Percentiles rank a stretch among this genome's conserved stretches.
phyloP scores from a whole-genome alignment of 2,113 vertebrate genomes.

The Cebidichthys violaceus region DNA sequence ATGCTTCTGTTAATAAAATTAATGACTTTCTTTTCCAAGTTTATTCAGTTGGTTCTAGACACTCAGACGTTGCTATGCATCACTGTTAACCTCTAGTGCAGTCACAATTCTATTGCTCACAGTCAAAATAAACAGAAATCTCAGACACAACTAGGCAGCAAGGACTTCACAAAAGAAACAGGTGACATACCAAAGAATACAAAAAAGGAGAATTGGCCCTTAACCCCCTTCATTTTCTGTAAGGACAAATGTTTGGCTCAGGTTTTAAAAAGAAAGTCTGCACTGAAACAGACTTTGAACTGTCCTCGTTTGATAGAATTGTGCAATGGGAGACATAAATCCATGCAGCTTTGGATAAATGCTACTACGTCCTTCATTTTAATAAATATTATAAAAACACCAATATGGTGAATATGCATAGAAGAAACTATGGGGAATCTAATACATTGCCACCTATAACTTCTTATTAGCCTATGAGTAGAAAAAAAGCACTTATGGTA shows the following conservation, averaged over 20 bases:
- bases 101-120: conserved; percentile 36
- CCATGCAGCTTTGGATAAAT: conserved; percentile 49
- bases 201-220: background rate
- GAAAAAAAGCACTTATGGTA: conserved; percentile 26
- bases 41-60: conserved; percentile 12
- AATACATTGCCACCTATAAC: conserved; percentile 29
- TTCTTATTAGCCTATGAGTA: conserved; percentile 32
- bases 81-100: conserved; percentile 22
- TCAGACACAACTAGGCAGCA: conserved; percentile 47
- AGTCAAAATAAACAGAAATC: conserved; percentile 56
- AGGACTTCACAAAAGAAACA: conserved; percentile 31
- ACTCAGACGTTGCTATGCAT: background rate
- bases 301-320: conserved; percentile 57
- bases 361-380: conserved; percentile 66
- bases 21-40: background rate
- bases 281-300: conserved; percentile 55
- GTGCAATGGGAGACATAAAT: conserved; percentile 66
- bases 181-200: conserved; percentile 17
- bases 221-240: conserved; percentile 47
- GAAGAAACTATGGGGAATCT: conserved; percentile 55
- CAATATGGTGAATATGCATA: conserved; percentile 83
- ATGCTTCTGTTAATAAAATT: conserved; percentile 6
- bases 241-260: conserved; percentile 60
- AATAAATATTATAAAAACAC: conserved; percentile 79
- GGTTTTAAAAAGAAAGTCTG: conserved; percentile 54